phyloP scores from a whole-genome alignment of 2,888 invertebrate species.

The Tetanocera ferruginea region DNA sequence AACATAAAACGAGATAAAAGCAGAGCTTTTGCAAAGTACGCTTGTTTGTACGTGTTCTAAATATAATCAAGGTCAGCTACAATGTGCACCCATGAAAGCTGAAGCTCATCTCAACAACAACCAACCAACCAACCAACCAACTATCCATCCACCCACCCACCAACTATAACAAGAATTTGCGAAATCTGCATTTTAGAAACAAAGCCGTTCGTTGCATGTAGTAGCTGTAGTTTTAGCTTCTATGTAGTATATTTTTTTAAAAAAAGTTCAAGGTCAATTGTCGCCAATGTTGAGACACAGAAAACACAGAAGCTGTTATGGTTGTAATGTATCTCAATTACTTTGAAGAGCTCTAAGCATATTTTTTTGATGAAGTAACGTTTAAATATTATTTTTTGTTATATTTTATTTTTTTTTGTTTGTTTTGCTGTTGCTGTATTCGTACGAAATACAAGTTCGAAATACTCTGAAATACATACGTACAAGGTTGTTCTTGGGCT shows the following conservation, averaged over 20 bases:
- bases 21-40: not conserved
- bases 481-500: no score
- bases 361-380: no score
- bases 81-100: not conserved
- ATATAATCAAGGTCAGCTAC: not conserved
- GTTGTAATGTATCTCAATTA: not conserved
- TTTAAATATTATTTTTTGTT: no score
- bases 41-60: not conserved
- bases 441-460: no score
- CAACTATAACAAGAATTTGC: not conserved
- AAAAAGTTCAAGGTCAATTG: conserved; percentile 15
- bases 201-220: not conserved
- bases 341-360: no score
- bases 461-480: no score
- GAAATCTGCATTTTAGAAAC: conserved; percentile 17
- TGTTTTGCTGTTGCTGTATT: no score
- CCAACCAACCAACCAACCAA: not conserved
- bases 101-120: not conserved
- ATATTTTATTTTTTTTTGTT: no score
- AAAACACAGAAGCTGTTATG: not conserved
- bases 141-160: conserved; percentile 1
- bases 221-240: not conserved
- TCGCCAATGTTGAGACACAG: not conserved
- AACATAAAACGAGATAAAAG: not conserved
- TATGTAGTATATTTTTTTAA: no score